Percentiles rank a stretch among this genome's conserved stretches.
Evolutionary conservation across 2,797 vertebrate species (phyloP).

Genomic region (Enteromius fasciolatus): DNA sequence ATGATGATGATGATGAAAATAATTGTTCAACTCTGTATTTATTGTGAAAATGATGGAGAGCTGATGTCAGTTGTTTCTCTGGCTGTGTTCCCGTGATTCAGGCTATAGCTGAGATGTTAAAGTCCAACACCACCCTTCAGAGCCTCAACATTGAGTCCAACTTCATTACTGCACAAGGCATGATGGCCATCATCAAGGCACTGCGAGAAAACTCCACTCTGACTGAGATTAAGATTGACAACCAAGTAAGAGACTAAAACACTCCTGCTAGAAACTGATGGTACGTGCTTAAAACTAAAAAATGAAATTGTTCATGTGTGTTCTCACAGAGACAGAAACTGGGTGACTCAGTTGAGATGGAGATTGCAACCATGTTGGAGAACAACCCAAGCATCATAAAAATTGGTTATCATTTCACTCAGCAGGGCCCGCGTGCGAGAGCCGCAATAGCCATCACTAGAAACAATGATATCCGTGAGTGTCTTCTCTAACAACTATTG

Average conservation of each 20-base stretch:
- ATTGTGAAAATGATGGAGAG: neutral
- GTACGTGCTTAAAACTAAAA: neutral
- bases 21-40: neutral
- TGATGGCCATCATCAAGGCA: constrained; percentile 88
- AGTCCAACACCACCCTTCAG: constrained; percentile 86
- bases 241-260: constrained; percentile 81
- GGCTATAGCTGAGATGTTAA: constrained; percentile 93
- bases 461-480: constrained; percentile 93
- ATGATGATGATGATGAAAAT: too few relatives aligned
- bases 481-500: neutral
- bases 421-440: constrained; percentile 91
- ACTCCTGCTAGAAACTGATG: neutral
- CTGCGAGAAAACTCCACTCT: constrained; percentile 83
- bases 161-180: constrained; percentile 91
- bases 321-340: constrained; percentile 85
- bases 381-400: constrained; percentile 88
- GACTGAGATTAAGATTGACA: constrained; percentile 90
- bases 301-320: neutral
- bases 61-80: constrained; percentile 15
- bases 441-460: constrained; percentile 89
- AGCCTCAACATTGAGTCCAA: constrained; percentile 96
- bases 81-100: constrained; percentile 61
- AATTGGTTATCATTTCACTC: constrained; percentile 94
- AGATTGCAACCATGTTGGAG: constrained; percentile 94
- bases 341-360: constrained; percentile 93